A percentile compares a stretch with the other conserved stretches of the same genome.
Conservation (phyloP, 37 sponge, comb jelly and placozoan genomes). For the Oscarella lobularis region DNA sequence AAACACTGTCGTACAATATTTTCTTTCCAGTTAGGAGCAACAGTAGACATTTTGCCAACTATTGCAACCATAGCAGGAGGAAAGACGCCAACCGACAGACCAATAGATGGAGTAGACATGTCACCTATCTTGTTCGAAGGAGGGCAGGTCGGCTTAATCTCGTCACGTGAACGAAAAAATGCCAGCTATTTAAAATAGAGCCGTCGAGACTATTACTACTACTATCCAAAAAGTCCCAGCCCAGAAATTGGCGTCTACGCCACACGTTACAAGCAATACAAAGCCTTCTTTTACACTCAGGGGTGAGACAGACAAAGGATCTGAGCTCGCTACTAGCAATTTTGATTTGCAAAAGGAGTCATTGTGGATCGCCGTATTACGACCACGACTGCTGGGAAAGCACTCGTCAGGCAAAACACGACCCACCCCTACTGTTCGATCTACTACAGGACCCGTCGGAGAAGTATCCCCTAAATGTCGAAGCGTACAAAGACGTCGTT, state of each 20-base stretch:
- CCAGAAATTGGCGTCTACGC: conserved; percentile 38
- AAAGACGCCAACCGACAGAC: conserved; percentile 15
- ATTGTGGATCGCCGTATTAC: background rate
- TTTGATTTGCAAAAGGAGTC: too few relatives aligned
- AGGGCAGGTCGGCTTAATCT: conserved; percentile 10
- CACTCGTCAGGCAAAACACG: background rate
- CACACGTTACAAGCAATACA: conserved; percentile 61
- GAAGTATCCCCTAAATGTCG: background rate
- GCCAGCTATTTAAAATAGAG: conserved; percentile 24
- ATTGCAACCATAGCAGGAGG: conserved; percentile 24
- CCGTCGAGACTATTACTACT: conserved; percentile 43
- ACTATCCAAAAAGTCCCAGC: conserved; percentile 22
- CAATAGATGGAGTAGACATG: conserved; percentile 68
- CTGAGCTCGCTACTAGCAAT: background rate
- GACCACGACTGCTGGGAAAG: background rate
- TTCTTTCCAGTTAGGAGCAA: conserved; percentile 37
- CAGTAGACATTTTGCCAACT: conserved; percentile 58
- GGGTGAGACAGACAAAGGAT: background rate
- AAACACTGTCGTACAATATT: background rate
- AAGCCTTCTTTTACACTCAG: conserved; percentile 42
- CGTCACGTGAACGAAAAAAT: too few relatives aligned
- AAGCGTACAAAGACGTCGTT: background rate
- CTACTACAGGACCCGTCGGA: background rate
- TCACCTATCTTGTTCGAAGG: conserved; percentile 49
- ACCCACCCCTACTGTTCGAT: conserved; percentile 5